Evolutionary conservation across 2,113 vertebrate genomes (phyloP), one percentile per base, ranked within the genome.

Genomic region (Paralichthys olivaceus): DNA sequence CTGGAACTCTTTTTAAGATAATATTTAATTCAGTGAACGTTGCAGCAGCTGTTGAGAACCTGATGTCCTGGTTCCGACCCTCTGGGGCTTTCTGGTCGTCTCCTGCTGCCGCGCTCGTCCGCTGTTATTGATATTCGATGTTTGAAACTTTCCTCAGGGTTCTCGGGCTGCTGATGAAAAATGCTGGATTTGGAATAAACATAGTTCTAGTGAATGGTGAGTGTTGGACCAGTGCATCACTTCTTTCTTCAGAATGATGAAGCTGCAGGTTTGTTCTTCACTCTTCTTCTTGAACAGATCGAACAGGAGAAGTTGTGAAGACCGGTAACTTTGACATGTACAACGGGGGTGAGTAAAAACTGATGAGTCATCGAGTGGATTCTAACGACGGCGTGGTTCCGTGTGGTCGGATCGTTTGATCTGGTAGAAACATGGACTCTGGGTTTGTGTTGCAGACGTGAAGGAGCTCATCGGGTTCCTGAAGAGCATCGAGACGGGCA

Each of bases 151-250:
- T 72, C 1, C 58, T 66, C 83, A 94, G 97, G 93, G 61, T 94
- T 95, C 96, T 99, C 89, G 96, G 96, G 59, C 64, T 90, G 13
- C 85, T 92, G 4, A 91, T 94, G 83, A 96, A 96, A 84, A 97
- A 97, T 23, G 94, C 94, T 63, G 95, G 95, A 63, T 65, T 60
- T 69, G 97, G 97, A 65, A 96, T 99, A 62, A 98, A 97, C 83
- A 77, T 96, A 2, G 96, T 94, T 25, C 77, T 96, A 67, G 61
- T 96, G 32, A 95, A 97, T 57, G 96, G 97, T 99, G 56, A 87
- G 87, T 75, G 2, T 5, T 20, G 43, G 17, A 47, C 2, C 22
- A 11, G 9, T 17, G 4, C 11, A n/a, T 23, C 53, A 3, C 28
- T 2, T 11, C 9, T 22, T 23, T 53, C 4, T 22, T 3, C 37